These are phyloP conservation scores for Dendrocincla tyrannina DNA, from an alignment of 2,797 vertebrate genomes.

Conservation along the genomic window DNA sequence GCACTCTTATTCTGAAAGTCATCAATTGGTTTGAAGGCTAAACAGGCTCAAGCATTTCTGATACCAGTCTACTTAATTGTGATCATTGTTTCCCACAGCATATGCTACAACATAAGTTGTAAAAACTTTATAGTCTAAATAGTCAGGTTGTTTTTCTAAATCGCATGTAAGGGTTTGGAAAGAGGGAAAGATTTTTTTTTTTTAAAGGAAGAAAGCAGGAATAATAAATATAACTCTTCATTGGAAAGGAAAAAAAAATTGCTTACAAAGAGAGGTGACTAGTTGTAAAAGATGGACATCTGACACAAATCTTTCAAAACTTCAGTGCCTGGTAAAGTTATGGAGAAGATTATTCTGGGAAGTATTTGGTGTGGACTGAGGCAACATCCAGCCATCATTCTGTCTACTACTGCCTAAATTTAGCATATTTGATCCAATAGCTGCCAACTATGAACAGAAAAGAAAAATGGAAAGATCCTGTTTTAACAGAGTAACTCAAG, in stretches of 20 bases:
- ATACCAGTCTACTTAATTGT: not conserved
- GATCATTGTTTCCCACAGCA: slow-evolving; percentile 19
- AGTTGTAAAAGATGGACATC: not conserved
- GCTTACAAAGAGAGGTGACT: not conserved
- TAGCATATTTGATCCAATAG: not conserved
- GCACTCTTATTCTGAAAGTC: not conserved
- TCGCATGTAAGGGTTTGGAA: not conserved
- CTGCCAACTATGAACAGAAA: not conserved
- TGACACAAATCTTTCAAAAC: not conserved
- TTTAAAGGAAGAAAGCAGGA: not conserved
- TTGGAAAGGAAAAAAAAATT: not conserved
- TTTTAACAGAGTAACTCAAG: not conserved
- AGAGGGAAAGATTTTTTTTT: not conserved
- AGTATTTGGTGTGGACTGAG: not conserved
- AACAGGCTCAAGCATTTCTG: not conserved
- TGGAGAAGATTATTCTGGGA: not conserved
- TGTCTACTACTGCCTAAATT: not conserved
- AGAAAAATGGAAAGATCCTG: not conserved
- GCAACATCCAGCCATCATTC: not conserved
- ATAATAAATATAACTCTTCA: not conserved
- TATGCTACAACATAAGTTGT: not conserved
- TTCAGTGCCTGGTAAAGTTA: not conserved
- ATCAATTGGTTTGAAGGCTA: not conserved
- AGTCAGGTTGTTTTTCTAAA: slow-evolving; percentile 3
- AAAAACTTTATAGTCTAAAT: slow-evolving; percentile 31